Evolutionary conservation across 2,113 vertebrate species (phyloP).

Genomic region (Halichoeres trimaculatus): DNA sequence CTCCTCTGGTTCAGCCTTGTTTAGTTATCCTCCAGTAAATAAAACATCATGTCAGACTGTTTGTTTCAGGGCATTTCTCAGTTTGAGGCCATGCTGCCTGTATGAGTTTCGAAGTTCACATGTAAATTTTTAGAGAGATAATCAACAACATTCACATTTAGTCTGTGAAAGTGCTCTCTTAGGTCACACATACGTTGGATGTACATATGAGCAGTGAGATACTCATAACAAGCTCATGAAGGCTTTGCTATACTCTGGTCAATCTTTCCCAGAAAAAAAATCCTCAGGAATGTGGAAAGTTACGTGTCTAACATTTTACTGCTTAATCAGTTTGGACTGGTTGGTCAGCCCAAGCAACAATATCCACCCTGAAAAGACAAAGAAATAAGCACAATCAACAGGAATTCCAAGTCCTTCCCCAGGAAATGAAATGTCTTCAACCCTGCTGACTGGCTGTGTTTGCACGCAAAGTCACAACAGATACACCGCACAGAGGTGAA

Average conservation of each 20-base stretch:
- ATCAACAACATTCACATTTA: not conserved
- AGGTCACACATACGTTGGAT: not conserved
- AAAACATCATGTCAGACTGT: constrained; percentile 66
- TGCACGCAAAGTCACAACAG: not conserved
- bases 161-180: not conserved
- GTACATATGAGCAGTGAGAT: not conserved
- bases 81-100: not conserved
- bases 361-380: constrained; percentile 1
- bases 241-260: constrained; percentile 7
- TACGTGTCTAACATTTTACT: constrained; percentile 9
- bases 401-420: not conserved
- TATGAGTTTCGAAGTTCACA: constrained; percentile 33
- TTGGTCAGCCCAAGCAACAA: constrained; percentile 1
- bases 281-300: constrained; percentile 10
- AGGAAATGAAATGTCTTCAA: not conserved
- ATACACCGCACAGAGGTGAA: not conserved
- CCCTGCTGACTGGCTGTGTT: not conserved
- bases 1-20: constrained; percentile 73
- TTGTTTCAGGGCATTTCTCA: constrained; percentile 48
- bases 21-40: constrained; percentile 74
- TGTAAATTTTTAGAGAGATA: not conserved
- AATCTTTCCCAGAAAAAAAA: constrained; percentile 11
- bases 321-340: constrained; percentile 27
- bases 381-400: not conserved
- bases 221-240: not conserved